Evolutionary conservation across 2,888 invertebrate species (phyloP).

Genomic region (Macropis europaea): DNA sequence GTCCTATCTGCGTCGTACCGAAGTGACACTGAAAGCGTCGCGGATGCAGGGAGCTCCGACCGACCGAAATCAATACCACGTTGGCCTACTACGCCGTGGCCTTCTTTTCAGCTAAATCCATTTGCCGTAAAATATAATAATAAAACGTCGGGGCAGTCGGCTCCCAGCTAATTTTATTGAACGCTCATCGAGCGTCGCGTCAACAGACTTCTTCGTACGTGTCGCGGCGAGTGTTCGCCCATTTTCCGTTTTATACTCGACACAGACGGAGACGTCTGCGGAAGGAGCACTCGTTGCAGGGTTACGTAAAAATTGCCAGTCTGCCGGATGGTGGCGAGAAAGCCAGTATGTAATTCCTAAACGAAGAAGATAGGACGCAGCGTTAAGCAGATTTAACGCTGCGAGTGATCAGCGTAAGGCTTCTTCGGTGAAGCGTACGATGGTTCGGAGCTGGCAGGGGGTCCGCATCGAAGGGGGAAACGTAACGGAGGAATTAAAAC

Average conservation of each 20-base stretch:
- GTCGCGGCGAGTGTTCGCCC: too few relatives aligned
- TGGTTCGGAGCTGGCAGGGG: neutral
- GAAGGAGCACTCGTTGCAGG: too few relatives aligned
- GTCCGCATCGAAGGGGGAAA: neutral
- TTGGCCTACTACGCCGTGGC: constrained; percentile 69
- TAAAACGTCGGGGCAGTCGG: neutral
- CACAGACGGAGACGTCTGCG: too few relatives aligned
- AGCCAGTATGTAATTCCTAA: neutral
- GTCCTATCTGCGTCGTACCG: constrained; percentile 59
- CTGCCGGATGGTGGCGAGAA: neutral
- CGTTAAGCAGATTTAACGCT: constrained; percentile 14
- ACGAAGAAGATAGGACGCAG: neutral
- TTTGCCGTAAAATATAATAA: constrained; percentile 38
- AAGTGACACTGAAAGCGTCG: constrained; percentile 67
- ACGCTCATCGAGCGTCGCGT: too few relatives aligned
- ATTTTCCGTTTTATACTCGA: too few relatives aligned
- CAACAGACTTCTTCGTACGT: too few relatives aligned
- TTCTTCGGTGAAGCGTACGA: constrained; percentile 16
- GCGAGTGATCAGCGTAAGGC: constrained; percentile 2
- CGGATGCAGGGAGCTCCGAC: constrained; percentile 61
- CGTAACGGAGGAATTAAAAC: neutral
- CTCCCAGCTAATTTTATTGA: neutral
- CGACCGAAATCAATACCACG: constrained; percentile 67
- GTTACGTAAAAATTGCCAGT: too few relatives aligned
- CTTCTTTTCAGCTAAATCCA: constrained; percentile 66